Base-by-base conservation (phyloP, 2,113 vertebrate species). In the Tenrec ecaudatus region DNA sequence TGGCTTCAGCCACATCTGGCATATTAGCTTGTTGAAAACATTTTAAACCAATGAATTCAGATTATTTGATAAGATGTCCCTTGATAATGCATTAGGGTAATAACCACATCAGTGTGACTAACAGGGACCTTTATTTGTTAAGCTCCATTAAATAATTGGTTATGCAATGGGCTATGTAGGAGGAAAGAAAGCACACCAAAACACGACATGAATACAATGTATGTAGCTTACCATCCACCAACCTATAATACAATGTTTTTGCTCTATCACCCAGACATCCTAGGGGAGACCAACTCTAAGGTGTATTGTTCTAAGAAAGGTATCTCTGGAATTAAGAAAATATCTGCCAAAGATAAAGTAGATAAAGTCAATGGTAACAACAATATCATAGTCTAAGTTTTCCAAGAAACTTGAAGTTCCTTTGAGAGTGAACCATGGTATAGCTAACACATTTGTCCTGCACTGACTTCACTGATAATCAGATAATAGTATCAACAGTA, bases 41-140 rank as follows among this genome's bases (percentile, higher is more conserved):
- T 95, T 87, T 64, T 85, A 85, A 94, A 82, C 38, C 33, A 57
- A n/a, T 71, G 60, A 40, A 78, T 17, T 87, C 33, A 78, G 69
- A 90, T 90, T 88, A 40, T 90, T 88, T 91, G 62, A 71, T 76
- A 87, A 77, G 25, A 76, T 14, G 19, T 82, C 40, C 69, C 77
- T 83, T 83, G 20, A 78, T 64, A 68, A 91, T 71, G 27, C 40
- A 31, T 84, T 76, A 76, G 5, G 43, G 60, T 29, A 92, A 81
- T 83, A 38, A 75, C 23, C 3, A 77, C 38, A 57, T 27, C 93
- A 86, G n/a, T 76, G 9, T 79, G n/a, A 92, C 15, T 81, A 29
- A 27, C 4, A 82, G 29, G 14, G 47, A 29, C 66, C 23, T 53
- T 91, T 22, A 73, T 82, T 91, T 71, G 57, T 90, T 69, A 89